Base-by-base conservation (phyloP, 1,140 invertebrate genomes). In the Drosophila kanapiae region DNA sequence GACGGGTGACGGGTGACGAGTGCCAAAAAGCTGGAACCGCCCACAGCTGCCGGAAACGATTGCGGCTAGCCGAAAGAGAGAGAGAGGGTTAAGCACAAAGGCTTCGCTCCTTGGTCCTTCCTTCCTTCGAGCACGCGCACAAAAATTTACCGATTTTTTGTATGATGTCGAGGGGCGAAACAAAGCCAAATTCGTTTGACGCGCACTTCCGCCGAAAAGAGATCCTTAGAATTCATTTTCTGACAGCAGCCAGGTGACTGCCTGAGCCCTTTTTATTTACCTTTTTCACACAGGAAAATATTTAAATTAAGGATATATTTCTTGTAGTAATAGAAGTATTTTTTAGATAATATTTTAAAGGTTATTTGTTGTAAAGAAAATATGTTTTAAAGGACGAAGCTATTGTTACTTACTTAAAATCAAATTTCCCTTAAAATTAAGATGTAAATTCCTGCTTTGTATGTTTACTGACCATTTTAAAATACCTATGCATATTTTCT, bases 21-120 rank as follows among this genome's bases (percentile, higher is more conserved):
- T 80, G 80, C 62, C 68, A 69, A 75, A 83, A 76, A 68, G 74
- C 70, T 54, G 69, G 75, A 90, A 83, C 67, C 90, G 88, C 90
- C 90, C 84, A 88, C 90, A 91, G 86, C 90, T 91, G 90, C 90
- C 90, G 90, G 90, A 91, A 88, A 57, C 69, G 75, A 31, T 58
- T 70, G 75, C 59, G 62, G 64, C 68, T 49, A 51, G 62, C 53
- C 65, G 29, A 57, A 23, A 23, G 23, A 23, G 23, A 23, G 23
- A 23, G 60, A 49, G 75, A 60, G 67, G 67, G 75, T 79, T 72
- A 51, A 75, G n/a, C 23, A 80, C 43, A 87, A 67, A 75, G 51
- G 69, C 33, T 9, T 59, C n/a, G 51, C 59, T 14, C 37, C 54
- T 4, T 9, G 48, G 27, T 23, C 45, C 40, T 23, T 11, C 9